phyloP scores from a whole-genome alignment of 2,888 invertebrate genomes.

The Microctonus hyperodae region DNA sequence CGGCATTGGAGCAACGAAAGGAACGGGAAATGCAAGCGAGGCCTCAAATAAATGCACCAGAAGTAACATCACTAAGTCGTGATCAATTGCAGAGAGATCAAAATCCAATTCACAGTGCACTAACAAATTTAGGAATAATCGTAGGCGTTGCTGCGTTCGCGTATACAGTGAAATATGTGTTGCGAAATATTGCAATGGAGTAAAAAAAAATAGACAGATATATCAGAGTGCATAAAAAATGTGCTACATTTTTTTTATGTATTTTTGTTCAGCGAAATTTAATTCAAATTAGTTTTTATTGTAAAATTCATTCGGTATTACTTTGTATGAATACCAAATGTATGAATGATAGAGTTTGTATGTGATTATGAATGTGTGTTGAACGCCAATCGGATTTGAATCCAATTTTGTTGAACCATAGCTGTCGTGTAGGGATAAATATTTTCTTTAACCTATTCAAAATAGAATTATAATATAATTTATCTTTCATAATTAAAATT shows the following conservation, averaged over 20 bases:
- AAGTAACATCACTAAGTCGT: slow-evolving; percentile 54
- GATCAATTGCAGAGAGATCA: slow-evolving; percentile 63
- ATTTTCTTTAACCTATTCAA: background rate
- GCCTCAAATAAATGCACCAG: slow-evolving; percentile 55
- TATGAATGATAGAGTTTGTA: background rate
- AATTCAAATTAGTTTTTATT: slow-evolving; percentile 29
- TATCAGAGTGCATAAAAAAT: background rate
- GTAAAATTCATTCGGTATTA: background rate
- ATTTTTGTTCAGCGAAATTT: slow-evolving; percentile 16
- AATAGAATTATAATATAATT: background rate
- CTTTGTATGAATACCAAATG: background rate
- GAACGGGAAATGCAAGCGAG: slow-evolving; percentile 64
- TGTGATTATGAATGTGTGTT: background rate
- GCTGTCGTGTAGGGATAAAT: background rate
- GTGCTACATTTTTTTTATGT: background rate
- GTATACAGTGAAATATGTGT: slow-evolving; percentile 90
- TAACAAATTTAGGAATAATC: slow-evolving; percentile 87
- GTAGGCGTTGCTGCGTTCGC: slow-evolving; percentile 92
- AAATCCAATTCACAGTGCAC: slow-evolving; percentile 77
- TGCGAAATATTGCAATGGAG: slow-evolving; percentile 77
- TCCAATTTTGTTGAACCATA: background rate
- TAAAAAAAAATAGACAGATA: slow-evolving; percentile 46
- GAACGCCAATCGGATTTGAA: background rate
- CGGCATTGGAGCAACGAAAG: slow-evolving; percentile 63
- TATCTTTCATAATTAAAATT: background rate